Base-by-base conservation (phyloP, 2,888 invertebrate species). In the Drosophila lacicola region DNA sequence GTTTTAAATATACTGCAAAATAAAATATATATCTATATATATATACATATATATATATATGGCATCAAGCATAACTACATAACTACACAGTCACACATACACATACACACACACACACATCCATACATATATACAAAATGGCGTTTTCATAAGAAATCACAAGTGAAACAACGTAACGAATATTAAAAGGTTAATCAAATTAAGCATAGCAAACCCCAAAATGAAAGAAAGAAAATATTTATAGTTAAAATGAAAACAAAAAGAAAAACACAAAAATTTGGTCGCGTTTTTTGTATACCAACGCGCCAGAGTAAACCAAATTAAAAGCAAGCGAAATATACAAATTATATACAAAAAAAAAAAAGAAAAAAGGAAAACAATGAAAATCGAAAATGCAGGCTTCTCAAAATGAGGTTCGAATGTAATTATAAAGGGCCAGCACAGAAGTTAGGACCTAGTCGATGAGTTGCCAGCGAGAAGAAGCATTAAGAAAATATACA, bases 121-220 rank as follows among this genome's bases (percentile, higher is more conserved):
- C 60, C 68, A 67, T 10, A 60, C 57, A 61, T 58, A 73, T 45
- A 67, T 57, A 74, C 65, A 74, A 67, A 65, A 63, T 57, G 61
- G 70, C 75, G 73, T 82, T 80, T 74, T 69, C 70, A 78, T 78
- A 78, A 62, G 53, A 72, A 75, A 70, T 73, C 74, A 76, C 66
- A 74, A 70, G 74, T 74, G 78, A 78, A 85, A 79, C 63, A 86
- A 80, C 65, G 74, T 87, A 84, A 82, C 81, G 83, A 88, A 88
- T 79, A 85, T 83, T 80, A 70, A 65, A 88, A 62, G 71, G 78
- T 85, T 85, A 85, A 85, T 81, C 86, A 88, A 83, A 82, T 82
- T 79, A 84, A 74, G 77, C 70, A 81, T 74, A 73, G 74, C 74
- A 73, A 61, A 37, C 41, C 55, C 44, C 17, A 37, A 57, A 75